Percentiles rank a stretch among this genome's conserved stretches.
Conservation (phyloP, 2,797 vertebrate genomes). For the Molothrus aeneus region DNA sequence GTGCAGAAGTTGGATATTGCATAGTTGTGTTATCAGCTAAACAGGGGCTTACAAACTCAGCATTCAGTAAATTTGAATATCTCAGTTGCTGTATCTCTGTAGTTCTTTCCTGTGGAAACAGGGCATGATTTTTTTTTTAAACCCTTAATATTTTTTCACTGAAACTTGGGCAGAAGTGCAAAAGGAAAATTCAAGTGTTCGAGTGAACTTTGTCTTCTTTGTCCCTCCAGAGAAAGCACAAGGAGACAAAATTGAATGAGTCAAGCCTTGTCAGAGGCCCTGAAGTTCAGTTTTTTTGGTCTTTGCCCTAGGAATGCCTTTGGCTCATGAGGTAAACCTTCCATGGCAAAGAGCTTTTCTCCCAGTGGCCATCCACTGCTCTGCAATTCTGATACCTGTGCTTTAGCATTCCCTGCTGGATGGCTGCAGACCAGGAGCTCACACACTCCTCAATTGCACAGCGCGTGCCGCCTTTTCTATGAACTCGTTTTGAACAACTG, state of each 20-base stretch:
- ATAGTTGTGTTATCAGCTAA: background rate
- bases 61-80: background rate
- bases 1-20: background rate
- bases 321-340: background rate
- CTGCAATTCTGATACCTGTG: background rate
- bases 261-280: background rate
- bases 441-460: rapidly evolving
- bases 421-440: background rate
- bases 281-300: background rate
- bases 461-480: rapidly evolving
- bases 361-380: background rate
- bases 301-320: background rate
- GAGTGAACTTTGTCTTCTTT: background rate
- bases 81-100: background rate
- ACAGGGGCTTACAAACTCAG: background rate
- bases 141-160: background rate
- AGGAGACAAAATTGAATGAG: background rate
- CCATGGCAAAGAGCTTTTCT: background rate
- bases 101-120: background rate
- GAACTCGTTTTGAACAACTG: background rate
- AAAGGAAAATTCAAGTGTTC: background rate
- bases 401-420: rapidly evolving
- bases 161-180: background rate
- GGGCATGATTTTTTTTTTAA: background rate
- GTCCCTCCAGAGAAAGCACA: background rate